Evolutionary conservation across 2,888 invertebrate genomes (phyloP).

Genomic region (Drosophila parthenogenetica): DNA sequence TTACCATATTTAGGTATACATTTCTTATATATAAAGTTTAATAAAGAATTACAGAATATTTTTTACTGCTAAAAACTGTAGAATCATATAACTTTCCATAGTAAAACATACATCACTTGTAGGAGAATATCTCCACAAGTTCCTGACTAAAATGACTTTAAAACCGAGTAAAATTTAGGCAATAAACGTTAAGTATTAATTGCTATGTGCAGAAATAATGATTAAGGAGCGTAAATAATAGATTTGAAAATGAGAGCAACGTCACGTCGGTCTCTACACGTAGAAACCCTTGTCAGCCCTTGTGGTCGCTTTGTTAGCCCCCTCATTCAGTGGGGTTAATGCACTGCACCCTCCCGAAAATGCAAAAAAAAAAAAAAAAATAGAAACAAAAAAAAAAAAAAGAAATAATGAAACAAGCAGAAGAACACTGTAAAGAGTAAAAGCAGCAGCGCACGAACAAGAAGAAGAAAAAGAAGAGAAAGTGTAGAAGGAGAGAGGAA

Average conservation of each 20-base stretch:
- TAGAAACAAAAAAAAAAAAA: slow-evolving; percentile 1
- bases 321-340: slow-evolving; percentile 64
- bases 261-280: background rate
- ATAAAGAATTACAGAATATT: too few species aligned
- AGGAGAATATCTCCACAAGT: too few species aligned
- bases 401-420: slow-evolving; percentile 1
- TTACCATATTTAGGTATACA: too few species aligned
- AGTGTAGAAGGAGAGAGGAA: background rate
- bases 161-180: too few species aligned
- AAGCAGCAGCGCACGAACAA: background rate
- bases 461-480: slow-evolving; percentile 22
- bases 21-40: too few species aligned
- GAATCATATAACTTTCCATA: too few species aligned
- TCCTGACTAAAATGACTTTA: too few species aligned
- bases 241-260: slow-evolving; percentile 7
- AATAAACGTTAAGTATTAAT: too few species aligned
- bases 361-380: slow-evolving; percentile 20
- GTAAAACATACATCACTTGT: too few species aligned
- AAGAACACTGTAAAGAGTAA: slow-evolving; percentile 11
- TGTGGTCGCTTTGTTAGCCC: slow-evolving; percentile 25
- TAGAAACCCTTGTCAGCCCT: background rate
- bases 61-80: too few species aligned
- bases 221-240: background rate
- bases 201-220: too few species aligned
- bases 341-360: slow-evolving; percentile 65